phyloP scores from a whole-genome alignment of 2,113 vertebrate species.

The Hypomesus transpacificus region DNA sequence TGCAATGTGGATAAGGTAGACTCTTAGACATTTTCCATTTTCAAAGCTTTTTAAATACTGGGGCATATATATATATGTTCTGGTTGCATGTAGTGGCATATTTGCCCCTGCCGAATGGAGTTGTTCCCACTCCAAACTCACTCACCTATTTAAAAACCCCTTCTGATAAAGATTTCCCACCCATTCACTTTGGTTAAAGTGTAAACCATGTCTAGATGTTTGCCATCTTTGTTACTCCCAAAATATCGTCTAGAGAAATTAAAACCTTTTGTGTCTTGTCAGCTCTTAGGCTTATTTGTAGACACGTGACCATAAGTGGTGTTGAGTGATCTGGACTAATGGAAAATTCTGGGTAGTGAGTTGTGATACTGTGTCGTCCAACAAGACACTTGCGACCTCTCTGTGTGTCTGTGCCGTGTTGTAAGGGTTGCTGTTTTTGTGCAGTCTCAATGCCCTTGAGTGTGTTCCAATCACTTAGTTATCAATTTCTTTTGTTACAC shows the following conservation, averaged over 20 bases:
- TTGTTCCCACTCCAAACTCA: conserved; percentile 3
- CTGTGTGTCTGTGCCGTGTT: conserved; percentile 4
- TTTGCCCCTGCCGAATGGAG: not conserved
- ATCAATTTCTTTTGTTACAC: not conserved
- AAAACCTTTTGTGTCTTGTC: conserved; percentile 2
- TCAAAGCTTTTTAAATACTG: not conserved
- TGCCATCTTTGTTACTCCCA: not conserved
- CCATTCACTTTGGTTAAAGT: not conserved
- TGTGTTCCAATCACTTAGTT: not conserved
- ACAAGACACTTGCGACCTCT: conserved; percentile 1
- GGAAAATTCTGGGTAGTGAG: not conserved
- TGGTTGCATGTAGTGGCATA: conserved; percentile 12
- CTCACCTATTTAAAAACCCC: not conserved
- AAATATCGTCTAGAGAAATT: not conserved
- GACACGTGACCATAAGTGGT: not conserved
- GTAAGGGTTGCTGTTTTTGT: conserved; percentile 2
- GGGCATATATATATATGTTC: not conserved
- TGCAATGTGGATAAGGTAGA: not conserved
- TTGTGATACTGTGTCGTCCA: not conserved
- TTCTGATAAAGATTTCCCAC: not conserved
- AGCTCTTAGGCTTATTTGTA: conserved; percentile 3
- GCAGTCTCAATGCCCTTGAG: conserved; percentile 12
- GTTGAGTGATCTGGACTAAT: not conserved
- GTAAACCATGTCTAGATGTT: not conserved
- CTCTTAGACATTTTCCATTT: not conserved